Evolutionary conservation across 2,113 vertebrate genomes (phyloP), one percentile per base, ranked within the genome.

Genomic region (Gadus chalcogrammus): DNA sequence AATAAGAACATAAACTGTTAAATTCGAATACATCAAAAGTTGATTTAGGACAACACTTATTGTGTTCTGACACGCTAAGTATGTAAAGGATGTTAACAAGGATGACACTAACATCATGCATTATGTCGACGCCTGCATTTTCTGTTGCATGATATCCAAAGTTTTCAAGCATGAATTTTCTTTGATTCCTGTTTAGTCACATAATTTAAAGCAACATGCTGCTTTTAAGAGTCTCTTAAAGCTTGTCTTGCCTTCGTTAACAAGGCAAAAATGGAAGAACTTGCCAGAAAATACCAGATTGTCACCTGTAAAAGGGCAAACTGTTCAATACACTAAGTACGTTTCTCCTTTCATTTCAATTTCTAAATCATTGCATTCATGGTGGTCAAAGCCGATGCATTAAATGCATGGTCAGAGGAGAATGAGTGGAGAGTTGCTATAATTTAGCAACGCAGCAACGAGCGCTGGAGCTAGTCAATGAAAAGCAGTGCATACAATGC

Each of bases 141-240:
- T 74, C 53, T 35, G 31, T 4, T 35, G 6, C 31, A 65, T 74
- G 61, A 31, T 59, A 65, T 69, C 20, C 48, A 74, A 42, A 3
- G 11, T 17, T 20, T 74, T 74, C n/a, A 68, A 67, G 20, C 66
- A 68, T 2, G 66, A 74, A 61, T 74, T 13, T 15, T 15, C 3
- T 42, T 64, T 68, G 42, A 68, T 53, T 31, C 59, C 66, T 22
- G 66, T 74, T 63, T 20, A 38, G 28, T 68, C 5, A n/a, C 6
- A 73, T 61, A 20, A 28, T 73, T 73, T 1, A 66, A 56, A 8
- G 22, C 18, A 53, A 71, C 61, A 73, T 67, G 71, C 27, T 61
- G 12, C 38, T 58, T 5, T 38, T 74, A 74, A 16, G 63, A 64
- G 22, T 64, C 59, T 55, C n/a, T 24, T 68, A 60, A 16, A 55